These are phyloP conservation scores for Seriola aureovittata DNA, from an alignment of 2,113 vertebrate genomes.

Conservation along the genomic window DNA sequence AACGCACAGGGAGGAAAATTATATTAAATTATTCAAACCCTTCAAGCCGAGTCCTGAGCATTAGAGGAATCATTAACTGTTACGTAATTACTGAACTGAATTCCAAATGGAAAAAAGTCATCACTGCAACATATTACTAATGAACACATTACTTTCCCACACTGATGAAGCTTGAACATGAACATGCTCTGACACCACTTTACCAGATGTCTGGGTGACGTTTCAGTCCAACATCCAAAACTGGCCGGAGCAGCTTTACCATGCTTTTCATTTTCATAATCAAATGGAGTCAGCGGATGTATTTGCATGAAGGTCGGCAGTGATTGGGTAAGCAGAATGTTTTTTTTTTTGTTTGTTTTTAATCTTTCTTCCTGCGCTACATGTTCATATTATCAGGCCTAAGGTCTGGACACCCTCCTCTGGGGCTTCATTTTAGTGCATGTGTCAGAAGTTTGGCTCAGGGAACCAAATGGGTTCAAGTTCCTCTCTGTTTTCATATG, in stretches of 20 bases:
- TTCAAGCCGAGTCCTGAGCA: neutral
- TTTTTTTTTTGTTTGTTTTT: conserved; percentile 23
- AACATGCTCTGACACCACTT: neutral
- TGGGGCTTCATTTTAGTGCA: conserved; percentile 72
- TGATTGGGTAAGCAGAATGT: conserved; percentile 43
- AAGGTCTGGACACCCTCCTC: conserved; percentile 71
- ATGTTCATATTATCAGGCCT: conserved; percentile 69
- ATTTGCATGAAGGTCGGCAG: conserved; percentile 51
- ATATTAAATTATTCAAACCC: too few species aligned
- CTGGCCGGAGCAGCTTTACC: conserved; percentile 9
- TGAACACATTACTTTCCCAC: neutral
- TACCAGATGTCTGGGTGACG: neutral
- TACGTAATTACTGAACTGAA: too few species aligned
- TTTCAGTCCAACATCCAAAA: neutral
- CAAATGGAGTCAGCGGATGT: conserved; percentile 44
- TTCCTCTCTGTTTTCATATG: conserved; percentile 83
- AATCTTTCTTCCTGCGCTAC: conserved; percentile 53
- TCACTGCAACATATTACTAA: too few species aligned
- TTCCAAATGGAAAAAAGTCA: too few species aligned
- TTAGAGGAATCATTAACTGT: neutral
- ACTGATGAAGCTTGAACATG: neutral
- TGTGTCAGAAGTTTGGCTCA: conserved; percentile 84
- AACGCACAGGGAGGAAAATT: neutral
- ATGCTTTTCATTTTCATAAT: conserved; percentile 47
- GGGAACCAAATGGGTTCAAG: conserved; percentile 72